A percentile compares a stretch with the other conserved stretches of the same genome.
These are phyloP conservation scores for Gulo gulo DNA, from an alignment of 2,113 vertebrate genomes.

Conservation along the genomic window DNA sequence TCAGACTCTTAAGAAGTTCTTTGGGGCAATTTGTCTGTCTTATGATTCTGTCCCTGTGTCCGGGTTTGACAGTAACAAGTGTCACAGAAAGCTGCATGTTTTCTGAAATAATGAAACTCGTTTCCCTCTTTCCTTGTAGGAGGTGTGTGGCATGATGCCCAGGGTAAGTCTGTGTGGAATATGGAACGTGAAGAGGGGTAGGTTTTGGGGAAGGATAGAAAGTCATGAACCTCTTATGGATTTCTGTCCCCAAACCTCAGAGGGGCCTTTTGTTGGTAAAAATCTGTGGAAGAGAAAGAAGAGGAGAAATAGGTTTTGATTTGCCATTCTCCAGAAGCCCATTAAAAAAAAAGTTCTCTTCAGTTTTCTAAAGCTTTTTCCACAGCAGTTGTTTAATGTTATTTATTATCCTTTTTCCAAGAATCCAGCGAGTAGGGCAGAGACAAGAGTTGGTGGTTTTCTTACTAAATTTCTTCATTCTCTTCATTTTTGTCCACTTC, in stretches of 20 bases:
- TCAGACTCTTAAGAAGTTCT: background rate
- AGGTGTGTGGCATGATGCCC: conserved; percentile 86
- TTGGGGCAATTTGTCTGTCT: too few relatives aligned
- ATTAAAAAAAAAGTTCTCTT: background rate
- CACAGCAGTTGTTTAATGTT: background rate
- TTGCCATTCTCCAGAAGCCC: background rate
- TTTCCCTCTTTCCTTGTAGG: conserved; percentile 82
- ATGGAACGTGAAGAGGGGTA: background rate
- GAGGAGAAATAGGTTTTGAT: background rate
- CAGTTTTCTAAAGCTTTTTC: background rate
- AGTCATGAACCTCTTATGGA: background rate
- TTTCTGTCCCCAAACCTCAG: background rate
- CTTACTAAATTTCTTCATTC: background rate
- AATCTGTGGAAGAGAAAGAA: background rate
- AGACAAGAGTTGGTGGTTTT: background rate
- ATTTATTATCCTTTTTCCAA: background rate
- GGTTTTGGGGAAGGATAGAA: background rate
- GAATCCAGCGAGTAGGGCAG: background rate
- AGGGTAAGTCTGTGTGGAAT: conserved; percentile 81
- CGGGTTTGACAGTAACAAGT: background rate
- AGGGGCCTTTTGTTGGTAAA: background rate
- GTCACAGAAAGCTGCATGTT: background rate
- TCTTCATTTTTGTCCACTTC: background rate
- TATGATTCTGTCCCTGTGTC: background rate
- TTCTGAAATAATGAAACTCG: background rate